Conservation (phyloP, 2,888 invertebrate genomes). For the Argyra leucocephala region DNA sequence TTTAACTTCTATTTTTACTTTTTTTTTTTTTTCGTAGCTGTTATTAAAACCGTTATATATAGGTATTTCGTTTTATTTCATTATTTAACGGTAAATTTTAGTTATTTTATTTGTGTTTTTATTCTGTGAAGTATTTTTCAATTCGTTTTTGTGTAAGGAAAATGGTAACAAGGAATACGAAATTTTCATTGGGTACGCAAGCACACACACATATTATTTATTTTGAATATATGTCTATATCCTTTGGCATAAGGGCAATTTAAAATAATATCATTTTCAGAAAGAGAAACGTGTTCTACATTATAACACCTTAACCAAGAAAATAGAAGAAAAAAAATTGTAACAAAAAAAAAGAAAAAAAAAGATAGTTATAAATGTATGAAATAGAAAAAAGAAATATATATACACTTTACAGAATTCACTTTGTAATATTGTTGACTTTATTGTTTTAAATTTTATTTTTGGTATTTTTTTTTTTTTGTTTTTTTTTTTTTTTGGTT, state of each 20-base stretch:
- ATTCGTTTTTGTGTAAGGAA: no score
- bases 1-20: background rate
- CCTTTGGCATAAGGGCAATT: background rate
- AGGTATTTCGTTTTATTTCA: background rate
- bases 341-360: no score
- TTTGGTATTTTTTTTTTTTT: no score
- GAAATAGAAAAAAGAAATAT: no score
- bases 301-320: background rate
- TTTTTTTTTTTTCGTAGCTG: background rate
- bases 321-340: background rate
- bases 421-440: background rate
- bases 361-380: no score
- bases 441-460: conserved; percentile 6
- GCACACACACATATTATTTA: no score
- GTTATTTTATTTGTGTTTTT: no score
- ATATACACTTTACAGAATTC: background rate
- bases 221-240: background rate
- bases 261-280: conserved; percentile 1
- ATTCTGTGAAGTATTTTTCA: no score
- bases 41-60: background rate
- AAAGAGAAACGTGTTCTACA: background rate
- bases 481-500: background rate
- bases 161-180: no score
- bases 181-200: no score
- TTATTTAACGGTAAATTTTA: no score